A percentile compares a stretch with the other conserved stretches of the same genome.
These are phyloP conservation scores for Blastomussa wellsi DNA, from an alignment of 92 coral and sea anemone genomes.

Conservation along the genomic window DNA sequence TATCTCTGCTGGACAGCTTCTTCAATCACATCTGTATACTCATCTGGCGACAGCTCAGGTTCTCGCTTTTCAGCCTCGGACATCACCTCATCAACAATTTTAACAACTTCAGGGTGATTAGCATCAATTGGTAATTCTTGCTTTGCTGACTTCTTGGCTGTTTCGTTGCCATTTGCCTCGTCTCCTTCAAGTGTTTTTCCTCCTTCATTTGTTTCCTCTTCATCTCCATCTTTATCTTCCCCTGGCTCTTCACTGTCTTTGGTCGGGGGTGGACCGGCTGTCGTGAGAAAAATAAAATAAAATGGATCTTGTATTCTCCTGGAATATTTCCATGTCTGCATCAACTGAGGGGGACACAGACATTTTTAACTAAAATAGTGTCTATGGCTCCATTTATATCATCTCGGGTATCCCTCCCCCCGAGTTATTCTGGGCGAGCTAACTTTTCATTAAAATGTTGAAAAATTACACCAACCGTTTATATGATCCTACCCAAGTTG, in stretches of 20 bases:
- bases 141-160: slow-evolving; percentile 10
- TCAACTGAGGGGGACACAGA: neutral
- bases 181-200: slow-evolving; percentile 38
- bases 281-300: neutral
- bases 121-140: slow-evolving; percentile 75
- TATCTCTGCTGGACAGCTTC: slow-evolving; percentile 85
- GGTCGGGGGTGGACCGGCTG: slow-evolving; percentile 40
- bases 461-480: too few species aligned
- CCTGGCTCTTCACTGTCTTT: slow-evolving; percentile 54
- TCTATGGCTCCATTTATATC: too few species aligned
- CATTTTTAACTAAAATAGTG: too few species aligned
- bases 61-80: slow-evolving; percentile 85
- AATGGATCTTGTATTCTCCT: neutral
- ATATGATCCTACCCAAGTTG: too few species aligned
- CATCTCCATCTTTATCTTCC: slow-evolving; percentile 44
- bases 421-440: too few species aligned
- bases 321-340: neutral
- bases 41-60: slow-evolving; percentile 87
- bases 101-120: slow-evolving; percentile 91
- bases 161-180: slow-evolving; percentile 24
- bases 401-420: too few species aligned
- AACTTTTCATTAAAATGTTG: too few species aligned
- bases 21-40: slow-evolving; percentile 87
- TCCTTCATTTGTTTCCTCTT: slow-evolving; percentile 34
- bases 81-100: slow-evolving; percentile 77